phyloP scores from a whole-genome alignment of 2,113 vertebrate species.

The Pelecanus crispus region DNA sequence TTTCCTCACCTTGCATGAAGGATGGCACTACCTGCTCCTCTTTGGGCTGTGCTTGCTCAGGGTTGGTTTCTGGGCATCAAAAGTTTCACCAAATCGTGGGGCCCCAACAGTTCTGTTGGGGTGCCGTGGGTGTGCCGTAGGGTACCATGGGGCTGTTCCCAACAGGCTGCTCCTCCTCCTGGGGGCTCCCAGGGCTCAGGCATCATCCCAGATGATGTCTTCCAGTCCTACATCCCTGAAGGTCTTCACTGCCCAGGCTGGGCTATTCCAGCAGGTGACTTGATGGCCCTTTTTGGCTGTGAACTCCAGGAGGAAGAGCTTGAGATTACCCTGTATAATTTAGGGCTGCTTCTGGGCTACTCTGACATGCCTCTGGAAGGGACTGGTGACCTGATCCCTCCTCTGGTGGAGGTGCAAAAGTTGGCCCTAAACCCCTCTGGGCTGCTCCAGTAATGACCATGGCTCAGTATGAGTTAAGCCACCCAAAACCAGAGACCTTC shows the following conservation, averaged over 20 bases:
- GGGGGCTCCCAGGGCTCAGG: neutral
- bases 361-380: neutral
- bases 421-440: neutral
- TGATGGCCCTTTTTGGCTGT: neutral
- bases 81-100: neutral
- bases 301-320: neutral
- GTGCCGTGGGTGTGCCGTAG: neutral
- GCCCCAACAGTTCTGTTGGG: accelerated
- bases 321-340: neutral
- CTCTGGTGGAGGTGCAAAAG: neutral
- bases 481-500: neutral
- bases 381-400: neutral
- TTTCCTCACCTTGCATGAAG: accelerated
- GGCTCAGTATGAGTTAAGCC: neutral
- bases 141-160: neutral
- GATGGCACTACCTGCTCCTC: accelerated
- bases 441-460: neutral
- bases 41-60: neutral
- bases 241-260: neutral
- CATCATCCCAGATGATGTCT: neutral
- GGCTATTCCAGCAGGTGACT: neutral
- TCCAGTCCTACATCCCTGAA: neutral
- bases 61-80: neutral
- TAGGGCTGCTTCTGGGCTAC: neutral
- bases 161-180: neutral